Conservation (phyloP, 2,888 invertebrate species). For the Dermolepida albohirtum region DNA sequence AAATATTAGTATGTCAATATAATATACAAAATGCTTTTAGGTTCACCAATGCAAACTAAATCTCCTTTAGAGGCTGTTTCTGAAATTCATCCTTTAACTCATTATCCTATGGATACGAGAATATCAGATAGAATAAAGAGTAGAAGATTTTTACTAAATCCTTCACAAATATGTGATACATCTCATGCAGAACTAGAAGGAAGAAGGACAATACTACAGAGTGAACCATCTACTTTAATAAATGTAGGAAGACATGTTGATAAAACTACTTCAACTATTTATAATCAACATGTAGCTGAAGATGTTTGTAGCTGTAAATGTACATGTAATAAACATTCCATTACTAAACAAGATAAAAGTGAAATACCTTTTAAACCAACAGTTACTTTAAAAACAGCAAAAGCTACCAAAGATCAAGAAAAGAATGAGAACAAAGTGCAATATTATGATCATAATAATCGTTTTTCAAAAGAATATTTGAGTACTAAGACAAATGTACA, state of each 20-base stretch:
- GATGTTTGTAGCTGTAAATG: conserved; percentile 5
- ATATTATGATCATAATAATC: conserved; percentile 67
- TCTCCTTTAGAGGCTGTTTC: conserved; percentile 7
- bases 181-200: background rate
- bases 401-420: background rate
- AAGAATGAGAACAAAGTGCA: conserved; percentile 56
- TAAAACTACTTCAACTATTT: conserved; percentile 10
- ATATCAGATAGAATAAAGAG: conserved; percentile 60
- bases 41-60: background rate
- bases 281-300: conserved; percentile 4
- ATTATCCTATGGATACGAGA: conserved; percentile 55
- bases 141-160: conserved; percentile 43
- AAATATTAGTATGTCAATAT: too few relatives aligned
- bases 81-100: conserved; percentile 7
- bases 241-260: conserved; percentile 3
- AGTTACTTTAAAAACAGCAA: conserved; percentile 43
- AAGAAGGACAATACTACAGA: background rate
- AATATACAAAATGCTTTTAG: background rate
- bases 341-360: conserved; percentile 6
- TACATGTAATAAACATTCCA: background rate
- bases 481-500: conserved; percentile 58
- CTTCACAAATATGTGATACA: background rate
- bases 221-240: background rate
- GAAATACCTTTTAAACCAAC: conserved; percentile 51
- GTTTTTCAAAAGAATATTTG: conserved; percentile 62